Evolutionary conservation across 2,888 invertebrate species (phyloP), one percentile per base, ranked within the genome.

Genomic region (Chymomyza caudatula): DNA sequence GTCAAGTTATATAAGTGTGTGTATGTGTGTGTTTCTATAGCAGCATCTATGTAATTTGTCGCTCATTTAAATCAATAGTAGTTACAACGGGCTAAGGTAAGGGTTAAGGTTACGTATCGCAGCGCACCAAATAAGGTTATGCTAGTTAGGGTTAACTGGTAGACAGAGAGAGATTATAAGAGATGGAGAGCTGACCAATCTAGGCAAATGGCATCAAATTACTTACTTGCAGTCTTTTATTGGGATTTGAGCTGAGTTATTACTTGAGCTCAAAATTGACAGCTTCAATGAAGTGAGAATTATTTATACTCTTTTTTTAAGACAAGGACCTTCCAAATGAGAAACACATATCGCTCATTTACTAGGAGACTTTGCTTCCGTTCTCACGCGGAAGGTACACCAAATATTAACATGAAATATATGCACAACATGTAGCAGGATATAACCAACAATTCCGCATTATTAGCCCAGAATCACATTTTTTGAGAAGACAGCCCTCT

Each of bases 21-120:
- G 13, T 61, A 63, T 57, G n/a, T 22, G n/a, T 22, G n/a, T 37
- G 13, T 49, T 51, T 0, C n/a, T 4, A 17, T 17, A 19, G 47
- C 17, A 6, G 19, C 5, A 8, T 51, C 20, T 6, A 4, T 43
- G 44, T 63, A 67, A 71, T 66, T 73, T 78, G 72, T 72, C 70
- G 70, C 73, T 73, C 73, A 85, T 82, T 81, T 80, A 81, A 82
- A 85, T 82, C 86, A 85, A 84, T 82, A 73, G 72, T 52, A 62
- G 65, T 68, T 76, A 73, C 51, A 47, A 52, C 19, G 29, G 25
- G 22, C 51, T 57, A 42, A 37, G 25, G 17, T 29, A 23, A 22
- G 56, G 54, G 49, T 59, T 61, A 52, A 63, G 29, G 4, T 25
- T 25, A 2, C 5, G 5, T 25, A 25, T 25, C n/a, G 6, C 25